phyloP scores from a whole-genome alignment of 2,797 vertebrate species.

The Thalassophryne amazonica region DNA sequence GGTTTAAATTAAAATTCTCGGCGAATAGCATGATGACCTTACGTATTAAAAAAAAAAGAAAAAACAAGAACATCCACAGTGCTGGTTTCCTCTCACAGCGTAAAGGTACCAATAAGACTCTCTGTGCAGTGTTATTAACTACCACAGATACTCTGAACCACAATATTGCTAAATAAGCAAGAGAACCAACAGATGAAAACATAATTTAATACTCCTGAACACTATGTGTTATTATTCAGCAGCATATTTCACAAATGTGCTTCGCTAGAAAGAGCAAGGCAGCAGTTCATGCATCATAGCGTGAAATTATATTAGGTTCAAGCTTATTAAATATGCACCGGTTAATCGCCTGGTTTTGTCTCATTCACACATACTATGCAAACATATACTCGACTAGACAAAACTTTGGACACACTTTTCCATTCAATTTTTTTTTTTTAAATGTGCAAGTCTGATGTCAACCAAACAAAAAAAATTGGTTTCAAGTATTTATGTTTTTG shows the following conservation, averaged over 20 bases:
- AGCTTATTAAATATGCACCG: conserved; percentile 27
- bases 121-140: conserved; percentile 1
- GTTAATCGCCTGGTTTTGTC: conserved; percentile 30
- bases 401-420: no score
- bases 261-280: conserved; percentile 1
- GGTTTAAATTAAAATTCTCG: conserved; percentile 5
- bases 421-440: no score
- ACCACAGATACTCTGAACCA: conserved; percentile 24
- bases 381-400: no score
- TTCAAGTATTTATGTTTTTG: no score
- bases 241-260: conserved; percentile 7
- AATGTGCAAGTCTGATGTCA: no score
- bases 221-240: conserved; percentile 33
- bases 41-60: no score
- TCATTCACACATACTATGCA: conserved; percentile 20
- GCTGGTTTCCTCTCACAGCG: no score
- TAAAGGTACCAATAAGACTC: conserved; percentile 48
- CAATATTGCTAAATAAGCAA: conserved; percentile 45
- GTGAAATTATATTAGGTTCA: conserved; percentile 3
- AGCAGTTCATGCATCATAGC: conserved; percentile 15
- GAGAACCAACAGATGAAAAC: conserved; percentile 36
- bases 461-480: no score
- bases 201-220: conserved; percentile 44
- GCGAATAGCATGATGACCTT: background rate
- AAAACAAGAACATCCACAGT: no score